Evolutionary conservation across 2,888 invertebrate species (phyloP), one percentile per base, ranked within the genome.

Genomic region (Stegana nigrithorax): DNA sequence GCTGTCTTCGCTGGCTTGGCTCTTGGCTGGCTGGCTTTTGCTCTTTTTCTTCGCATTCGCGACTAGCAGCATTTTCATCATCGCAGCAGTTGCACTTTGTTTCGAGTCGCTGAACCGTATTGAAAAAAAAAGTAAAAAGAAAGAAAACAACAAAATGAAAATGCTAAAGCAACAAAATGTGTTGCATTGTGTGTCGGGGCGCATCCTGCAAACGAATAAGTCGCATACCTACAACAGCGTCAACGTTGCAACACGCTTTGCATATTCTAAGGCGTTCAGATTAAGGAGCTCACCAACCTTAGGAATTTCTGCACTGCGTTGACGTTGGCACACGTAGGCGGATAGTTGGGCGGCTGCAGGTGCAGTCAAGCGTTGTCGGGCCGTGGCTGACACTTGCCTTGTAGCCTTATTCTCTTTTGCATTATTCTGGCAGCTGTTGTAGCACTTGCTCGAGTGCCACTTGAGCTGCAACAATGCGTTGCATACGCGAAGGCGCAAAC

Each of bases 71-170:
- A 53, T 29, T 53, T 53, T 53, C 53, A 53, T 53, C 19, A 25
- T 53, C 53, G 36, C 29, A 29, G 29, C 29, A 29, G 14, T 4
- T 36, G 36, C 2, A 19, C 6, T 71, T 80, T 75, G 78, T 75
- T 80, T 73, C 78, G 67, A 67, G 61, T 73, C 78, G 76, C 72
- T 80, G 75, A 78, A 73, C 74, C 67, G 78, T 78, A 73, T 67
- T 59, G 14, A 25, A 53, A 53, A 53, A 53, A n/a, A n/a, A n/a
- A n/a, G n/a, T n/a, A n/a, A n/a, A n/a, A n/a, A n/a, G n/a, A n/a
- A n/a, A n/a, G n/a, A n/a, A n/a, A n/a, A n/a, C n/a, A n/a, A n/a
- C n/a, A n/a, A n/a, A n/a, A n/a, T n/a, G n/a, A n/a, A n/a, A n/a
- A n/a, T n/a, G n/a, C n/a, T n/a, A n/a, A n/a, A n/a, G n/a, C n/a